Evolutionary conservation across 2,888 invertebrate species (phyloP).

Genomic region (Liopterus haemorrhoidalis): DNA sequence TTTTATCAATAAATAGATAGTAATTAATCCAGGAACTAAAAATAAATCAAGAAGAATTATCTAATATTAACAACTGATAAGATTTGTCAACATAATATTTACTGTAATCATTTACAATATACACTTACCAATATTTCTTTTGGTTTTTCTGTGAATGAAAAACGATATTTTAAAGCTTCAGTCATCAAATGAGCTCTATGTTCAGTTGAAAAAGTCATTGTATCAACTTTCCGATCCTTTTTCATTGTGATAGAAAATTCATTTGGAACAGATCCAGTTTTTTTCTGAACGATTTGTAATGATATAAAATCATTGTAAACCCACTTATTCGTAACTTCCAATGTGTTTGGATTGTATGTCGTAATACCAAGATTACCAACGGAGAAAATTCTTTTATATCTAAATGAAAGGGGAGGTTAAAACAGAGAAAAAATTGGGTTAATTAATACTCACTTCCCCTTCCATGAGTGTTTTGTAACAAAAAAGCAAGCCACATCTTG

Average conservation of each 20-base stretch:
- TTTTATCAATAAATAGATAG: slow-evolving; percentile 13
- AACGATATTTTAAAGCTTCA: slow-evolving; percentile 77
- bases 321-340: slow-evolving; percentile 94
- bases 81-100: slow-evolving; percentile 27
- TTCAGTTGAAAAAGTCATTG: slow-evolving; percentile 95
- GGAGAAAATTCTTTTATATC: slow-evolving; percentile 95
- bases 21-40: slow-evolving; percentile 1
- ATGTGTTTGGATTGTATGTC: slow-evolving; percentile 88
- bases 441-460: slow-evolving; percentile 73
- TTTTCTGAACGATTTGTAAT: slow-evolving; percentile 47
- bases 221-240: slow-evolving; percentile 85
- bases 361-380: slow-evolving; percentile 93
- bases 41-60: slow-evolving; percentile 15
- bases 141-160: slow-evolving; percentile 73
- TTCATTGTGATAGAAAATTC: slow-evolving; percentile 80
- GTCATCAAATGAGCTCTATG: slow-evolving; percentile 88
- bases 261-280: slow-evolving; percentile 49
- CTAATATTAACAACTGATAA: too few relatives aligned
- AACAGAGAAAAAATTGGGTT: slow-evolving; percentile 13
- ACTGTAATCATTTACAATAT: slow-evolving; percentile 14
- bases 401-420: slow-evolving; percentile 39
- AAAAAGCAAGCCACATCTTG: slow-evolving; percentile 94
- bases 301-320: slow-evolving; percentile 73
- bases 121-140: slow-evolving; percentile 68
- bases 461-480: slow-evolving; percentile 98